Conservation (phyloP, 1,140 invertebrate genomes). For the Drosophila paulistorum region DNA sequence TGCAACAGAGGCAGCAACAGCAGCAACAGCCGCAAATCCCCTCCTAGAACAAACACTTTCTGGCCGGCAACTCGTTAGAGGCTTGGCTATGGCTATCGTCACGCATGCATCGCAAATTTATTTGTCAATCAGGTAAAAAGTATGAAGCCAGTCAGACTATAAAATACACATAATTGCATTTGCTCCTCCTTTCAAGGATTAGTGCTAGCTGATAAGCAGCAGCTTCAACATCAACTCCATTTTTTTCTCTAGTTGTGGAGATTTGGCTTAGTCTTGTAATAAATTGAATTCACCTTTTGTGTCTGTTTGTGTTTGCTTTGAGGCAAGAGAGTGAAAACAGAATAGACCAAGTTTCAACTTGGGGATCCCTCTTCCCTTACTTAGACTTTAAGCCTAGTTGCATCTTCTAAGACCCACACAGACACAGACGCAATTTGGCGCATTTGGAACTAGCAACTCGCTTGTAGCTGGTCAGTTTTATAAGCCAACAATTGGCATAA, state of each 20-base stretch:
- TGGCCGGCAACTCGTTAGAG: conserved; percentile 65
- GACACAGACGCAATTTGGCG: conserved; percentile 21
- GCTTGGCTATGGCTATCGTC: conserved; percentile 53
- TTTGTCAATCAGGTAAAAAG: conserved; percentile 77
- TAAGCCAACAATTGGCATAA: conserved; percentile 76
- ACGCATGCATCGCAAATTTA: conserved; percentile 79
- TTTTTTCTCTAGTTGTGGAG: conserved; percentile 13
- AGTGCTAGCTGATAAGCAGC: conserved; percentile 56
- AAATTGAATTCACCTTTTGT: conserved; percentile 78
- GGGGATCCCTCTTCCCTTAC: conserved; percentile 37
- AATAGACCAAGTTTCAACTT: not conserved
- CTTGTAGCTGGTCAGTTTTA: conserved; percentile 53
- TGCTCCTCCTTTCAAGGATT: conserved; percentile 59
- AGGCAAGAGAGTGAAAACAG: conserved; percentile 31
- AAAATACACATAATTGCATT: conserved; percentile 81
- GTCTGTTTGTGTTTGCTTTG: conserved; percentile 70
- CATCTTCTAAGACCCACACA: conserved; percentile 74
- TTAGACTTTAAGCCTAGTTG: conserved; percentile 31
- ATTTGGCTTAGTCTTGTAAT: conserved; percentile 72
- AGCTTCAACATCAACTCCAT: conserved; percentile 71
- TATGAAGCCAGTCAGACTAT: conserved; percentile 69
- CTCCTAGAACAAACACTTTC: conserved; percentile 55
- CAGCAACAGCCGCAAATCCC: conserved; percentile 22
- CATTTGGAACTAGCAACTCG: conserved; percentile 22
- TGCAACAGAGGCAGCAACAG: conserved; percentile 3